A percentile compares a stretch with the other conserved stretches of the same genome.
Conservation (phyloP, 2,113 vertebrate species). For the Sula dactylatra region DNA sequence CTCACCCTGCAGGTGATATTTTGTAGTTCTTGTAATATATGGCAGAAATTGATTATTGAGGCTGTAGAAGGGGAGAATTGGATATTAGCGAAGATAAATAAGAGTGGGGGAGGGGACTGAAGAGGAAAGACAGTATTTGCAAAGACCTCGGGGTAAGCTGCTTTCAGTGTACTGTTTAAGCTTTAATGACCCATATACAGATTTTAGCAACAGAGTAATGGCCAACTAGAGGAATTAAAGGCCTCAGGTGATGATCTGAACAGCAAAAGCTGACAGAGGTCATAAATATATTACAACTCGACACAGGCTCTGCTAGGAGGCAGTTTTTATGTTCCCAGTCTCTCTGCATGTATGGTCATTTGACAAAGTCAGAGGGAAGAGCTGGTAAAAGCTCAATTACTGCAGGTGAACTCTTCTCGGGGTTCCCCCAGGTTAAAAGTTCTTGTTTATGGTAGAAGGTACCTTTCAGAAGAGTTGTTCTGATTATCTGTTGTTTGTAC, state of each 20-base stretch:
- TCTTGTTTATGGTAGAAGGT: background rate
- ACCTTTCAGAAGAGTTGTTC: background rate
- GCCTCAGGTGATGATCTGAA: background rate
- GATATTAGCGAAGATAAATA: background rate
- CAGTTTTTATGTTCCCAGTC: background rate
- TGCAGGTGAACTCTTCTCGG: background rate
- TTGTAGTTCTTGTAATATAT: background rate
- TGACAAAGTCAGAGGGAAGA: background rate
- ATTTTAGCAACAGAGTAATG: background rate
- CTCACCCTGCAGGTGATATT: background rate
- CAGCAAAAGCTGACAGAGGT: background rate
- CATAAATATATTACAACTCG: background rate
- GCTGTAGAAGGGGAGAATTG: background rate
- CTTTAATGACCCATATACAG: constrained; percentile 4
- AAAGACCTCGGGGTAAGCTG: background rate
- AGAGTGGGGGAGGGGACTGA: background rate
- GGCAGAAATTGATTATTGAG: background rate
- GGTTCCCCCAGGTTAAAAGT: background rate
- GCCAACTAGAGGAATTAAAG: background rate
- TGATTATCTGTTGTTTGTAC: background rate
- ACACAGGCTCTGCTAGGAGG: background rate
- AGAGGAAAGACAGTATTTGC: background rate
- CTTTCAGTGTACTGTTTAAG: background rate
- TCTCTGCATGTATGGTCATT: background rate
- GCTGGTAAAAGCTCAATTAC: background rate